phyloP scores from a whole-genome alignment of 2,888 invertebrate genomes.

The Tetragonisca angustula region DNA sequence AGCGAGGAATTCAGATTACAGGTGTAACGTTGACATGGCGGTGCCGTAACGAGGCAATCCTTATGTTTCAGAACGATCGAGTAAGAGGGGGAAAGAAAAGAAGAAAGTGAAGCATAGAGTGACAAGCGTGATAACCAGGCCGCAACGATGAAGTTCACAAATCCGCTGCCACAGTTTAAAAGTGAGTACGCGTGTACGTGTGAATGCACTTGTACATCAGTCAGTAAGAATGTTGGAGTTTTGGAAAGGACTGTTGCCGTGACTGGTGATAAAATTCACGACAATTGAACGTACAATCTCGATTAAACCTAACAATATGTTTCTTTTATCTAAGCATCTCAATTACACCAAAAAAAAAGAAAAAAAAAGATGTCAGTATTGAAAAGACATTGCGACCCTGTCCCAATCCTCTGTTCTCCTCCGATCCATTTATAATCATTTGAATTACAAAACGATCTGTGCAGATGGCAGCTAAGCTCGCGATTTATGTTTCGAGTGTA shows the following conservation, averaged over 20 bases:
- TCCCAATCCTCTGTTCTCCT: neutral
- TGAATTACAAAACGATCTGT: too few species aligned
- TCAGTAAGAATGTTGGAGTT: neutral
- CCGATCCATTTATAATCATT: neutral
- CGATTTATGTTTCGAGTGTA: too few species aligned
- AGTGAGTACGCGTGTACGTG: constrained; percentile 75
- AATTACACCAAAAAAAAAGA: neutral
- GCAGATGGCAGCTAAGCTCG: too few species aligned
- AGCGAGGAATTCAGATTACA: neutral
- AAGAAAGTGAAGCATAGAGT: constrained; percentile 22
- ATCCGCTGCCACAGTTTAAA: constrained; percentile 79
- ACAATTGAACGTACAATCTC: neutral
- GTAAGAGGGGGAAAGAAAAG: constrained; percentile 47
- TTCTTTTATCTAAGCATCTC: neutral
- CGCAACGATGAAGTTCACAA: constrained; percentile 78
- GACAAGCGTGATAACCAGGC: constrained; percentile 54
- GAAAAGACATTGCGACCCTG: neutral
- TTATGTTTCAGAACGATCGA: constrained; percentile 60
- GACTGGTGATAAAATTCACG: neutral
- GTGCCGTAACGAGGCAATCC: neutral
- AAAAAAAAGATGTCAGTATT: neutral
- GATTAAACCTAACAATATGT: neutral
- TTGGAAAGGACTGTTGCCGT: neutral
- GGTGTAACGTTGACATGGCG: neutral
- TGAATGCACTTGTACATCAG: neutral